Evolutionary conservation across 2,888 invertebrate genomes (phyloP).

Genomic region (Xanthorhoe spadicearia): DNA sequence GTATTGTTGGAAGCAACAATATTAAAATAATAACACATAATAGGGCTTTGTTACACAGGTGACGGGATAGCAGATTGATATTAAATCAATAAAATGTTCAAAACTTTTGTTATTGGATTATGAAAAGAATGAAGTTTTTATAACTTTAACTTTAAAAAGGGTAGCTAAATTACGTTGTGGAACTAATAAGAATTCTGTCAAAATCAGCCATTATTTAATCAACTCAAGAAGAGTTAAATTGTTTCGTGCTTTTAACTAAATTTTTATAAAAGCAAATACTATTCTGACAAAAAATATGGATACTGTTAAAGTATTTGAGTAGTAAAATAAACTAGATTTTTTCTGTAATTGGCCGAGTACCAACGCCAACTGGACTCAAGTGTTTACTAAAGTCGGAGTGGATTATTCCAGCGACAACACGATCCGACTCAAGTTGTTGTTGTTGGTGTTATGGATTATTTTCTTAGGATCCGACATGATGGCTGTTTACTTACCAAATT

Average conservation of each 20-base stretch:
- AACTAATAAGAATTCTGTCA: conserved; percentile 1
- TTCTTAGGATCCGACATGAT: conserved; percentile 29
- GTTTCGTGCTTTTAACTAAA: neutral
- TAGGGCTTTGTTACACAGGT: conserved; percentile 64
- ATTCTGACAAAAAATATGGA: neutral
- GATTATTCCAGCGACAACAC: conserved; percentile 35
- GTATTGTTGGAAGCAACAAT: conserved; percentile 76
- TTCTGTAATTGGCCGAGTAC: conserved; percentile 30
- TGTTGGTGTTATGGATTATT: conserved; percentile 28
- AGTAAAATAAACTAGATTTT: conserved; percentile 21
- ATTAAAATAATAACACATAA: conserved; percentile 81
- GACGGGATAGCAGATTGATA: conserved; percentile 28
- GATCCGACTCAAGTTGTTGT: conserved; percentile 32
- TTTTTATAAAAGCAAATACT: neutral
- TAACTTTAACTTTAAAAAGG: neutral
- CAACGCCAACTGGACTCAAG: conserved; percentile 12
- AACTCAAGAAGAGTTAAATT: neutral
- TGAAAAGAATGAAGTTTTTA: neutral
- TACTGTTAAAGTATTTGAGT: neutral
- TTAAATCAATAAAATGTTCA: conserved; percentile 29
- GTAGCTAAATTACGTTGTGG: neutral
- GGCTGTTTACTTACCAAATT: conserved; percentile 27
- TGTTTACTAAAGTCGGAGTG: conserved; percentile 23
- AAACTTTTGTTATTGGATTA: conserved; percentile 16
- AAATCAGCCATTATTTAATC: conserved; percentile 4